These are phyloP conservation scores for Ophraella communa DNA, from an alignment of 2,888 invertebrate species.

Conservation along the genomic window DNA sequence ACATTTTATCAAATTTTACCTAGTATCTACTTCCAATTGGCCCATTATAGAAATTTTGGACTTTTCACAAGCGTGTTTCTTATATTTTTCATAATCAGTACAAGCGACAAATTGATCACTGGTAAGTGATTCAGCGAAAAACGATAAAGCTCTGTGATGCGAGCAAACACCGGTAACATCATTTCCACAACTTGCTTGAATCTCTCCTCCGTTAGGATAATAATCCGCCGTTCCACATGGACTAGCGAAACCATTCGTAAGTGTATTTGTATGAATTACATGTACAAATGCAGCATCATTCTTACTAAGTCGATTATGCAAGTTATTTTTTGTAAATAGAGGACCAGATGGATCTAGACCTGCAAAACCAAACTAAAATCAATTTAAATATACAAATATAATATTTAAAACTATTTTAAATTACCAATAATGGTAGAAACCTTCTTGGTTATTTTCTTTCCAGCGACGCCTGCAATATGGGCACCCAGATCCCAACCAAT, in stretches of 20 bases:
- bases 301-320: conserved; percentile 47
- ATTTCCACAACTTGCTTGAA: conserved; percentile 51
- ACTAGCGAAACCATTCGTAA: conserved; percentile 32
- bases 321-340: conserved; percentile 43
- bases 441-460: not conserved
- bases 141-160: conserved; percentile 12
- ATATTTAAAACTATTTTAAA: too few species aligned
- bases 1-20: conserved; percentile 1
- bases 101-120: conserved; percentile 2
- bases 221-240: conserved; percentile 52
- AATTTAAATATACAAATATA: too few species aligned
- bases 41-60: not conserved
- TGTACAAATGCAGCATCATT: conserved; percentile 53
- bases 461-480: conserved; percentile 48
- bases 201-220: conserved; percentile 52
- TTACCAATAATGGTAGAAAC: not conserved
- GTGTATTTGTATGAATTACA: conserved; percentile 51
- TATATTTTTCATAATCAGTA: not conserved
- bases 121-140: conserved; percentile 7
- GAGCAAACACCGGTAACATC: conserved; percentile 28
- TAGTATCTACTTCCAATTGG: not conserved
- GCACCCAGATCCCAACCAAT: conserved; percentile 50
- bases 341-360: conserved; percentile 55
- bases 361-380: too few species aligned
- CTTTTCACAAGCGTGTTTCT: not conserved